A percentile compares a stretch with the other conserved stretches of the same genome.
These are phyloP conservation scores for Zygogramma bicolorata DNA, from an alignment of 2,888 invertebrate genomes.

Conservation along the genomic window DNA sequence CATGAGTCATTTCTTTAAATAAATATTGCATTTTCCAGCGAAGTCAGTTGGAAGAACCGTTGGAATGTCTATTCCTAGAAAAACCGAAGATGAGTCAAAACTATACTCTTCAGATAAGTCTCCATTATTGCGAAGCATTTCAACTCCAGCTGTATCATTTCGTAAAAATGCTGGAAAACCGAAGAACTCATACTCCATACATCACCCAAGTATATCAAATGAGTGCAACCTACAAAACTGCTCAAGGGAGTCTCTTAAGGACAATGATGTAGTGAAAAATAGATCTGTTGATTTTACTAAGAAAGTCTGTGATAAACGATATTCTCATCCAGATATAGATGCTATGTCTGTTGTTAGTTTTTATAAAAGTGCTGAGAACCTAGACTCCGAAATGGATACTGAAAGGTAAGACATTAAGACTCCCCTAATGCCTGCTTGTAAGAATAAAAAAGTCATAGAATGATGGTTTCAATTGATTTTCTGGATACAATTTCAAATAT, in stretches of 20 bases:
- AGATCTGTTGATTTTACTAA: conserved; percentile 22
- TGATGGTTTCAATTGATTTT: conserved; percentile 30
- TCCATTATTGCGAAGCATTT: conserved; percentile 7
- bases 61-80: not conserved
- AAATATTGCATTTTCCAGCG: not conserved
- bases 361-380: conserved; percentile 71
- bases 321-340: conserved; percentile 55
- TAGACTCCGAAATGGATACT: conserved; percentile 73
- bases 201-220: conserved; percentile 14
- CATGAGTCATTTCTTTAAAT: not conserved
- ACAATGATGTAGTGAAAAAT: not conserved
- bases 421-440: too few relatives aligned
- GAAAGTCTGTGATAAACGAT: conserved; percentile 40
- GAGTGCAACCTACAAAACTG: not conserved
- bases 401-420: conserved; percentile 68
- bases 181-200: not conserved
- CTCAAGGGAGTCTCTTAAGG: not conserved
- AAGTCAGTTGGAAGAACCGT: not conserved
- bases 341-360: conserved; percentile 73
- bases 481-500: too few relatives aligned
- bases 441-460: too few relatives aligned
- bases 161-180: not conserved
- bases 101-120: conserved; percentile 11
- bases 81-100: not conserved
- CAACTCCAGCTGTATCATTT: conserved; percentile 14